Base-by-base conservation (phyloP, 2,888 invertebrate species). In the Selenia dentaria region DNA sequence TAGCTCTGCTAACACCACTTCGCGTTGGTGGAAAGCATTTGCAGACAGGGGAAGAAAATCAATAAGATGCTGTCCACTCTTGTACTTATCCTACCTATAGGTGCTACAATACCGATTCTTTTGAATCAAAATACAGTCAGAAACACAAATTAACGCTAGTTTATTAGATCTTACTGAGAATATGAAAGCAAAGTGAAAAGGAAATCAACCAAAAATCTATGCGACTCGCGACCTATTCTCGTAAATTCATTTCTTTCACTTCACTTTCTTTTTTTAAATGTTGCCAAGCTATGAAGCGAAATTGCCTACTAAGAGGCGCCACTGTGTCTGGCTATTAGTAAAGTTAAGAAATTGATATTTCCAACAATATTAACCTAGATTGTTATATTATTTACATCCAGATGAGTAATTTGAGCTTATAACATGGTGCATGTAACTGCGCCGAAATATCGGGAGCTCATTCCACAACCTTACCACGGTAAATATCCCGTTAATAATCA, bases 1-100 rank as follows among this genome's bases (percentile, higher is more conserved):
- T 72, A 76, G 67, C 63, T 79, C 66, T 68, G 76, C 70, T 77
- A 83, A 82, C 76, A 86, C 79, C 79, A 82, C 85, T 84, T 86
- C 89, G 88, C 87, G 89, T 88, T 87, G 85, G 86, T 86, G 83
- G 86, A 85, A 88, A 89, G 91, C 87, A 83, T 88, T 86, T 81
- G 90, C 87, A n/a, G n/a, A n/a, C n/a, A 84, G 78, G 87, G 84
- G 83, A 91, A 90, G 90, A 91, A 91, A 91, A 91, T 91, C 91
- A 84, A 91, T 91, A 90, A 89, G 89, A 90, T 91, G 91, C 90
- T 91, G 90, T 79, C 75, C 82, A 83, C 87, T 83, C 79, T 82
- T 76, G 80, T 82, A 85, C 84, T 83, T 86, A 86, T 80, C 83
- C 82, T 79, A 78, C 71, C 75, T 76, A 75, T 70, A n/a, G 79